Evolutionary conservation across 2,797 vertebrate species (phyloP).

Genomic region (Ateles fusciceps): DNA sequence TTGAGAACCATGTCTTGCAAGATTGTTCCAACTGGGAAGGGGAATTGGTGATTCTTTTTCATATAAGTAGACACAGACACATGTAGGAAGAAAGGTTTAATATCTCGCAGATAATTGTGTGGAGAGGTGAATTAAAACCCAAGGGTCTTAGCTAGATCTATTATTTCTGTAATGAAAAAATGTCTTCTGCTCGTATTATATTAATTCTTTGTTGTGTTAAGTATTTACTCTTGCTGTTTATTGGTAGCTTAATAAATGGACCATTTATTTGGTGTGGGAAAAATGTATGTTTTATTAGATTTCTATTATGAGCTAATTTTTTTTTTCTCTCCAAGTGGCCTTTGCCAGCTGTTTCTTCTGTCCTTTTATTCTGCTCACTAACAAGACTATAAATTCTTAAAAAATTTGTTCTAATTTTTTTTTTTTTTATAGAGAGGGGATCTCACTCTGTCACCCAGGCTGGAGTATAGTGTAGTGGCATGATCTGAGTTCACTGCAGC

Average conservation of each 20-base stretch:
- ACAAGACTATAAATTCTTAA: not conserved
- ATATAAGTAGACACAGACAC: fast-evolving
- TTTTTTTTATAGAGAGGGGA: not conserved
- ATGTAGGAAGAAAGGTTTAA: not conserved
- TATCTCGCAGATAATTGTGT: too few relatives aligned
- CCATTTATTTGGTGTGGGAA: conserved; percentile 16
- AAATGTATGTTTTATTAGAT: conserved; percentile 16
- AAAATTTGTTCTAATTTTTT: not conserved
- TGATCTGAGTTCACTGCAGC: not conserved
- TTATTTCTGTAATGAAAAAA: not conserved
- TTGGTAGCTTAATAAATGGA: not conserved
- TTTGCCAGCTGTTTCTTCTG: not conserved
- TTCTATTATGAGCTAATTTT: not conserved
- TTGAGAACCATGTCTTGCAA: not conserved
- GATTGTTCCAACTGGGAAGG: not conserved
- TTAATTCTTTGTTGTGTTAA: not conserved
- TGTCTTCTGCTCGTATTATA: not conserved
- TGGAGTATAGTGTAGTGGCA: not conserved
- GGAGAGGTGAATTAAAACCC: not conserved
- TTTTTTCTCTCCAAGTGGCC: not conserved
- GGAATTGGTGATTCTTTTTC: not conserved
- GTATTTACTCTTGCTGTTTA: not conserved
- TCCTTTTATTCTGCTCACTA: not conserved
- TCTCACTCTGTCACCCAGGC: not conserved
- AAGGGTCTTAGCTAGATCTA: fast-evolving